Evolutionary conservation across 1,140 invertebrate genomes (phyloP).

Genomic region (Amphibalanus amphitrite): DNA sequence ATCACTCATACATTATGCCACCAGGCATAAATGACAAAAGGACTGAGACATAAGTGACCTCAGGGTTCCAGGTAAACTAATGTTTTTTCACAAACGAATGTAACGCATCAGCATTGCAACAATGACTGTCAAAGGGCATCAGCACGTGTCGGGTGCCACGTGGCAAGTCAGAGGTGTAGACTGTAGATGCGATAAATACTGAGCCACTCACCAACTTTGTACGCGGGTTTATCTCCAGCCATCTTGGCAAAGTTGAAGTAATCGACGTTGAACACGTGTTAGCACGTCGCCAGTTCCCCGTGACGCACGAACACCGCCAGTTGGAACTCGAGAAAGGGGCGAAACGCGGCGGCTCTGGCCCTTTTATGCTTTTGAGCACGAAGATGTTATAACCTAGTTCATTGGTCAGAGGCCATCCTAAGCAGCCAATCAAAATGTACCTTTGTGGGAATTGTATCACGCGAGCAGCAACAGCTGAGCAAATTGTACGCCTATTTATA

Average conservation of each 20-base stretch:
- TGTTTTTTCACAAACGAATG: too few relatives aligned
- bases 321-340: not conserved
- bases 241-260: not conserved
- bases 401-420: not conserved
- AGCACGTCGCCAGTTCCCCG: not conserved
- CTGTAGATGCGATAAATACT: too few relatives aligned
- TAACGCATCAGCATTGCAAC: too few relatives aligned
- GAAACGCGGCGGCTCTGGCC: not conserved
- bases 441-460: not conserved
- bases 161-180: not conserved
- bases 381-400: not conserved
- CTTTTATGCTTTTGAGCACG: not conserved
- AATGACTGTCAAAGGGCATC: not conserved
- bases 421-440: not conserved
- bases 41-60: too few relatives aligned
- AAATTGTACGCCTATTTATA: not conserved
- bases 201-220: not conserved
- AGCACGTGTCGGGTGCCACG: not conserved
- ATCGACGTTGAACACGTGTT: not conserved
- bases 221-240: not conserved
- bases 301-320: not conserved
- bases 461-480: not conserved
- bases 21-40: too few relatives aligned
- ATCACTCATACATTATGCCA: too few relatives aligned
- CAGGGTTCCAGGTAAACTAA: too few relatives aligned